phyloP scores from a whole-genome alignment of 2,797 vertebrate genomes.

The Cyclopterus lumpus region DNA sequence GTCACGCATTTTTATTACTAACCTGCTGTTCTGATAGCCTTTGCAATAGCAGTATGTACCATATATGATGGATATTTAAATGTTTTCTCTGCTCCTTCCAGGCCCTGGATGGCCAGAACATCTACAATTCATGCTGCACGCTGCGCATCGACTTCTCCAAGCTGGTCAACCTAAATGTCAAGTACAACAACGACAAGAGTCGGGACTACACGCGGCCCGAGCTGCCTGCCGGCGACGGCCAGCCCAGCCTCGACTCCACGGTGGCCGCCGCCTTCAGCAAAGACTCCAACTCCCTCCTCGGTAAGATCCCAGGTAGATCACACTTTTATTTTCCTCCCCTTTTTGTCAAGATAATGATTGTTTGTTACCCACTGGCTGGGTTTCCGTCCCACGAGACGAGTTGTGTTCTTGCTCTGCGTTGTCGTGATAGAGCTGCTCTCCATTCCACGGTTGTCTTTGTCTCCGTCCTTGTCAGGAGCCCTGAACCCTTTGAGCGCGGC shows the following conservation, averaged over 20 bases:
- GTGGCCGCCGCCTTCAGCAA: constrained; percentile 94
- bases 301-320: constrained; percentile 89
- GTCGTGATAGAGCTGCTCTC: constrained; percentile 34
- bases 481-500: constrained; percentile 96
- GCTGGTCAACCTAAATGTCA: constrained; percentile 97
- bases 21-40: background rate
- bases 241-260: constrained; percentile 90
- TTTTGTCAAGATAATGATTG: background rate
- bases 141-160: constrained; percentile 99
- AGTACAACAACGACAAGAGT: constrained; percentile 99
- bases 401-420: background rate
- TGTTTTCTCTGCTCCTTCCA: constrained; percentile 47
- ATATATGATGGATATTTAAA: background rate
- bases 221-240: constrained; percentile 95
- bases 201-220: constrained; percentile 97
- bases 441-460: constrained; percentile 53
- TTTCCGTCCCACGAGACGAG: background rate
- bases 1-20: background rate
- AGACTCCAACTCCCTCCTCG: constrained; percentile 95
- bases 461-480: constrained; percentile 85
- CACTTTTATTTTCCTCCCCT: constrained; percentile 56
- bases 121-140: constrained; percentile 98
- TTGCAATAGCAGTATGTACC: background rate
- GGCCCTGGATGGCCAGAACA: constrained; percentile 98
- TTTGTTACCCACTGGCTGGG: background rate